These are phyloP conservation scores for Cephus sareptanus DNA, from an alignment of 2,888 invertebrate species.

Conservation along the genomic window DNA sequence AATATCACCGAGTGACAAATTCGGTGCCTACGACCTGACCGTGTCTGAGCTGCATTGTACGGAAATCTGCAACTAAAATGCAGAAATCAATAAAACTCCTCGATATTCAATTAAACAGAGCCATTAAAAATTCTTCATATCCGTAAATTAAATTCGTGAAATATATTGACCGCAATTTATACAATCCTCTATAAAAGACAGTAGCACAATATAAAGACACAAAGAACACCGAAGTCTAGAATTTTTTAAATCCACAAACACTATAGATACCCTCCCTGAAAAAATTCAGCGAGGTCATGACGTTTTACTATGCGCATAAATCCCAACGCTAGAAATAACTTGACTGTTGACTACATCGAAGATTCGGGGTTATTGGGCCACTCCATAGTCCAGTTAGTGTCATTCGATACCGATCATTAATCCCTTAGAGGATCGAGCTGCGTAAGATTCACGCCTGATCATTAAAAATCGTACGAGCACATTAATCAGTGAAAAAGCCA, in stretches of 20 bases:
- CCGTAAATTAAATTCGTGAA: not conserved
- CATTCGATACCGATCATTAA: not conserved
- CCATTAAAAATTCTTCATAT: not conserved
- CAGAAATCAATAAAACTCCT: not conserved
- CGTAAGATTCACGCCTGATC: not conserved
- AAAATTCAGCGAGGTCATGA: not conserved
- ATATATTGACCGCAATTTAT: not conserved
- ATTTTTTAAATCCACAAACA: not conserved
- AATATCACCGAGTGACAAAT: not conserved
- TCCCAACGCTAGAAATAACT: conserved; percentile 19
- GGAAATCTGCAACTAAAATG: not conserved
- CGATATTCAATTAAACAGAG: not conserved
- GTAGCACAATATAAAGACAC: not conserved
- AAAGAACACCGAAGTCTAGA: not conserved
- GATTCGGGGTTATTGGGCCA: conserved; percentile 24
- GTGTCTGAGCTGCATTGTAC: not conserved
- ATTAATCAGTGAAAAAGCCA: not conserved
- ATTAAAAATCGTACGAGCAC: not conserved
- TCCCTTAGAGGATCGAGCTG: not conserved
- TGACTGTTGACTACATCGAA: conserved; percentile 4
- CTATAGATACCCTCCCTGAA: not conserved
- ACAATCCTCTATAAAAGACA: not conserved
- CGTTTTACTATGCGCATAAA: not conserved
- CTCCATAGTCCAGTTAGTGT: not conserved
- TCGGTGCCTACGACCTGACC: not conserved